phyloP scores from a whole-genome alignment of 2,888 invertebrate genomes.

The Caenorhabditis becei region DNA sequence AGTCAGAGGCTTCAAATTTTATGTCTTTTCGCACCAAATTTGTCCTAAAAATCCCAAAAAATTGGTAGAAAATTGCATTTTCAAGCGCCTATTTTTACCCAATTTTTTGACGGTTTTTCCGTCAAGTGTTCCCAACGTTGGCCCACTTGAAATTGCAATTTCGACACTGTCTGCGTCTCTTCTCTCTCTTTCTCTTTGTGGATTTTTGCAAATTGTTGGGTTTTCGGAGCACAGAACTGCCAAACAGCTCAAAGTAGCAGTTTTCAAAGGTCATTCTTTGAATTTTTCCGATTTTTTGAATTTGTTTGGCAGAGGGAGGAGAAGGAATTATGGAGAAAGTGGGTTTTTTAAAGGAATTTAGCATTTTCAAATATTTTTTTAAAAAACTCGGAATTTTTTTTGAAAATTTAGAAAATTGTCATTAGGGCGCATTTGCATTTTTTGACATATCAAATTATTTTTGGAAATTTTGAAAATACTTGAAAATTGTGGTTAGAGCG shows the following conservation, averaged over 20 bases:
- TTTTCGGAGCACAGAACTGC: background rate
- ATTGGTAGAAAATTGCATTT: slow-evolving; percentile 15
- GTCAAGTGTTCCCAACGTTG: slow-evolving; percentile 12
- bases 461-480: no score
- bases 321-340: slow-evolving; percentile 37
- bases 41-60: no score
- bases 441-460: no score
- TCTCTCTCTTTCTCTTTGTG: no score
- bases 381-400: no score
- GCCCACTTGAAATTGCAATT: slow-evolving; percentile 24
- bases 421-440: no score
- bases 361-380: background rate
- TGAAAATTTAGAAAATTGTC: no score
- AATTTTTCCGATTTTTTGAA: slow-evolving; percentile 12
- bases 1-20: no score
- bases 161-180: slow-evolving; percentile 2
- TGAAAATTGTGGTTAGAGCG: no score
- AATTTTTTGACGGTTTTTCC: background rate
- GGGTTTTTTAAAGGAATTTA: slow-evolving; percentile 18
- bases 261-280: background rate
- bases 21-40: no score
- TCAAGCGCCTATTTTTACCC: background rate
- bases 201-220: background rate
- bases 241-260: slow-evolving; percentile 1
- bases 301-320: slow-evolving; percentile 7